Percentiles rank a stretch among this genome's conserved stretches.
Conservation (phyloP, 92 coral and sea anemone species). For the Parazoanthus atlanticus region DNA sequence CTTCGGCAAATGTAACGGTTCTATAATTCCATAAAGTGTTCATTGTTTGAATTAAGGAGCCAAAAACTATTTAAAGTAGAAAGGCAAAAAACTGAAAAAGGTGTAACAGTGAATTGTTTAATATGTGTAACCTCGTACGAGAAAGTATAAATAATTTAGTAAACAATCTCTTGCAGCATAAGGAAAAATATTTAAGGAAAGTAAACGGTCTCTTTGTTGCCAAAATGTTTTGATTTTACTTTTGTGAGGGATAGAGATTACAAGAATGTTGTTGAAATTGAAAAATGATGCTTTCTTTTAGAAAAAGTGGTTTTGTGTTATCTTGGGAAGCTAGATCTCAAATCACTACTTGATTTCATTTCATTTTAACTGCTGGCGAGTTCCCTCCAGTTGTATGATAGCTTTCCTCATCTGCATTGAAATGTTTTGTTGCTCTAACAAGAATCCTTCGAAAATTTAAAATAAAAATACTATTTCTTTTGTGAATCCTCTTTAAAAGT, state of each 20-base stretch:
- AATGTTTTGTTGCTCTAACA: neutral
- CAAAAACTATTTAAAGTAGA: neutral
- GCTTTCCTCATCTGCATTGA: neutral
- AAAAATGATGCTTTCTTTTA: neutral
- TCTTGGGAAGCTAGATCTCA: neutral
- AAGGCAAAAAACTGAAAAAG: neutral
- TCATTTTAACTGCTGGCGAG: neutral
- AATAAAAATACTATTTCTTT: neutral
- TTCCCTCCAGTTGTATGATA: neutral
- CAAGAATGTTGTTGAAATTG: neutral
- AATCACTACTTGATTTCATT: conserved; percentile 12
- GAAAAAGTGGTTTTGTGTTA: neutral
- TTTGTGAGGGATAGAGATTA: neutral
- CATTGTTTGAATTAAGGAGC: neutral
- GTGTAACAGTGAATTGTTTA: neutral
- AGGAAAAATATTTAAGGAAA: neutral
- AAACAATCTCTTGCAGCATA: neutral
- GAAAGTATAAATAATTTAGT: conserved; percentile 5
- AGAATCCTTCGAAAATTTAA: neutral
- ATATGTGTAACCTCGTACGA: neutral
- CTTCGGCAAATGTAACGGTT: neutral
- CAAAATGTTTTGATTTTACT: neutral
- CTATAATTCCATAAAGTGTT: neutral
- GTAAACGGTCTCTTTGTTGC: neutral
- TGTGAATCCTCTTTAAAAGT: neutral